These are phyloP conservation scores for Schizaphis graminum DNA, from an alignment of 2,888 invertebrate species.

Conservation along the genomic window DNA sequence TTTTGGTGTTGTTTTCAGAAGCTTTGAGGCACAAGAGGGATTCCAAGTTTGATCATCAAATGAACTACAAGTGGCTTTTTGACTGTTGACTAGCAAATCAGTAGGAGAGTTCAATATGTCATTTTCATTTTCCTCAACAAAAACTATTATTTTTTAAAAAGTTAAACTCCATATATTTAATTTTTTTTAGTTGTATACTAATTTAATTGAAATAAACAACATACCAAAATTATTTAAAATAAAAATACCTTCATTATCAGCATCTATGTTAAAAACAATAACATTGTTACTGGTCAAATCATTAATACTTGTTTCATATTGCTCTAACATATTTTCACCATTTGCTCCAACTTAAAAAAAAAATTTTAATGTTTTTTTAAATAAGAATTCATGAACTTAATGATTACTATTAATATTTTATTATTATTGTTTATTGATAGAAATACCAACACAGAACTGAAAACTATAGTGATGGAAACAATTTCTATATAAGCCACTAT, in stretches of 20 bases:
- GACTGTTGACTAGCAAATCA: neutral
- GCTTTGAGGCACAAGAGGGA: neutral
- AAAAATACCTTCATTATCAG: constrained; percentile 2
- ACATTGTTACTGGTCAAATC: neutral
- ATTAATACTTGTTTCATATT: neutral
- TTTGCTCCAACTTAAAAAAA: neutral
- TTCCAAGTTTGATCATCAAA: neutral
- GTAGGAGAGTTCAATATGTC: neutral
- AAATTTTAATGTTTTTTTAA: neutral
- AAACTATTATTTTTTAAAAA: neutral
- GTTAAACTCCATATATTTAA: neutral
- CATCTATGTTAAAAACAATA: constrained; percentile 6
- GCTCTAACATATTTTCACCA: neutral
- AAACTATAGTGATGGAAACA: too few species aligned
- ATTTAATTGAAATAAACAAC: neutral
- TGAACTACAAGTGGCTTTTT: neutral
- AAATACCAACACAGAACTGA: neutral
- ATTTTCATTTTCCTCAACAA: neutral
- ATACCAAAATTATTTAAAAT: neutral
- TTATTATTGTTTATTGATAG: neutral
- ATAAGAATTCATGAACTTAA: constrained; percentile 2
- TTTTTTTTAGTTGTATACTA: too few species aligned
- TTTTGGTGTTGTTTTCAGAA: neutral
- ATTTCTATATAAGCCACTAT: too few species aligned
- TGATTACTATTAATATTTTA: neutral